Evolutionary conservation across 2,888 invertebrate genomes (phyloP).

Genomic region (Lymantria dispar): DNA sequence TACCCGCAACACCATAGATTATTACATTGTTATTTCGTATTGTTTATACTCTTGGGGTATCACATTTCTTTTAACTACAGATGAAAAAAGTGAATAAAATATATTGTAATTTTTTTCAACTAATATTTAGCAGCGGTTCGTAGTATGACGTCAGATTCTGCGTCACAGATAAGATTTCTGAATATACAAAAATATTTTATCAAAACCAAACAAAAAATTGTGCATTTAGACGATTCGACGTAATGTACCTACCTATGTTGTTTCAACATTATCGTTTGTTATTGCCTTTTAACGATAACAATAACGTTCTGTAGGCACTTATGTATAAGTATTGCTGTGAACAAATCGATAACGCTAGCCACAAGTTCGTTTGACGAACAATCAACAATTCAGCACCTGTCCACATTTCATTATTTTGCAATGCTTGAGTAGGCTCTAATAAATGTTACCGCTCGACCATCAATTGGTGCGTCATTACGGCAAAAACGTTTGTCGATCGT

Average conservation of each 20-base stretch:
- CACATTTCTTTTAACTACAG: too few relatives aligned
- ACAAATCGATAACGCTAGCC: constrained; percentile 49
- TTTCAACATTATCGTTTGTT: constrained; percentile 42
- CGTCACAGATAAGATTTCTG: background rate
- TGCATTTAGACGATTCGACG: constrained; percentile 14
- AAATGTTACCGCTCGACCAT: background rate
- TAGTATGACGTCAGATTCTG: too few relatives aligned
- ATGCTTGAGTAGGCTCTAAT: constrained; percentile 15
- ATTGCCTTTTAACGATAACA: constrained; percentile 51
- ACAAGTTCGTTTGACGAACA: constrained; percentile 30
- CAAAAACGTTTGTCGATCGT: background rate
- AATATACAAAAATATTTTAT: background rate
- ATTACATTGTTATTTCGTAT: too few relatives aligned
- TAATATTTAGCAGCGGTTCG: too few relatives aligned
- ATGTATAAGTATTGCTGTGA: constrained; percentile 42
- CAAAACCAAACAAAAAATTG: background rate
- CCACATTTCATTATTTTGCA: constrained; percentile 36
- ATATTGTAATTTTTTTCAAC: too few relatives aligned
- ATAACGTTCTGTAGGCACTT: constrained; percentile 45
- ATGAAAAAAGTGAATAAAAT: too few relatives aligned
- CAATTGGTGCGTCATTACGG: background rate
- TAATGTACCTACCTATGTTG: constrained; percentile 35
- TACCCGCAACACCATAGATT: too few relatives aligned
- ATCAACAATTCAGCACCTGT: constrained; percentile 41
- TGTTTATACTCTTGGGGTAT: too few relatives aligned